Percentiles rank a stretch among this genome's conserved stretches.
These are phyloP conservation scores for Oryzias woworae DNA, from an alignment of 2,113 vertebrate genomes.

Conservation along the genomic window DNA sequence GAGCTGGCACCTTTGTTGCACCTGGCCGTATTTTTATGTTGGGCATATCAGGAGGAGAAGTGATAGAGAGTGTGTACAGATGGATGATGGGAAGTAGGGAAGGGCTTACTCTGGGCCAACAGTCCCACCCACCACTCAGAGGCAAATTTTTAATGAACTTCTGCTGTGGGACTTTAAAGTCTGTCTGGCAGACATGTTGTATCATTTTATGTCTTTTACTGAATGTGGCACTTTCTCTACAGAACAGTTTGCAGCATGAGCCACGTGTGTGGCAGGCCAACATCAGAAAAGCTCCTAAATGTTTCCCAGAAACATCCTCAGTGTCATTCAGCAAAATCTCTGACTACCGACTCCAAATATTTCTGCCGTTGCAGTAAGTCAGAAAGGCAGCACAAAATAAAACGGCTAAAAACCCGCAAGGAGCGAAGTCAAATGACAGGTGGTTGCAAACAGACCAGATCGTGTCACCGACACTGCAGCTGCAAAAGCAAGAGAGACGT, in stretches of 20 bases:
- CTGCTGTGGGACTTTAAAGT: too few relatives aligned
- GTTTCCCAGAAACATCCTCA: slow-evolving; percentile 29
- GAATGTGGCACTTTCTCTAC: slow-evolving; percentile 12
- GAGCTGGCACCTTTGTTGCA: too few relatives aligned
- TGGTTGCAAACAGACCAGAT: slow-evolving; percentile 26
- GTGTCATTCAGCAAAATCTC: neutral
- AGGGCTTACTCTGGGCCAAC: too few relatives aligned
- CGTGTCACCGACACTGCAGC: slow-evolving; percentile 13
- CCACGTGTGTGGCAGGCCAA: slow-evolving; percentile 17
- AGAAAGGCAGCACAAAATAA: slow-evolving; percentile 53
- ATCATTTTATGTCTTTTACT: neutral
- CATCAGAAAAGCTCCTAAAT: slow-evolving; percentile 23
- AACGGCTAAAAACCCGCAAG: slow-evolving; percentile 74
- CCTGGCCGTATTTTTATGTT: too few relatives aligned
- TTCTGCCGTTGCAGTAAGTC: slow-evolving; percentile 1
- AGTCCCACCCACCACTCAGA: too few relatives aligned
- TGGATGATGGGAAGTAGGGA: too few relatives aligned
- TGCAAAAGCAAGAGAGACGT: slow-evolving; percentile 34
- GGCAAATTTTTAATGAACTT: too few relatives aligned
- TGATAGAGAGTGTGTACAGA: too few relatives aligned
- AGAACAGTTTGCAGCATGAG: slow-evolving; percentile 56
- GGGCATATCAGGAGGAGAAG: too few relatives aligned
- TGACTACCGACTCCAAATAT: slow-evolving; percentile 15
- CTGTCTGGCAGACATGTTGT: neutral
- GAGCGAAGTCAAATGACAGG: slow-evolving; percentile 65